Percentiles rank a stretch among this genome's conserved stretches.
Conservation (phyloP, 2,888 invertebrate species). For the Cheilosia pagana region DNA sequence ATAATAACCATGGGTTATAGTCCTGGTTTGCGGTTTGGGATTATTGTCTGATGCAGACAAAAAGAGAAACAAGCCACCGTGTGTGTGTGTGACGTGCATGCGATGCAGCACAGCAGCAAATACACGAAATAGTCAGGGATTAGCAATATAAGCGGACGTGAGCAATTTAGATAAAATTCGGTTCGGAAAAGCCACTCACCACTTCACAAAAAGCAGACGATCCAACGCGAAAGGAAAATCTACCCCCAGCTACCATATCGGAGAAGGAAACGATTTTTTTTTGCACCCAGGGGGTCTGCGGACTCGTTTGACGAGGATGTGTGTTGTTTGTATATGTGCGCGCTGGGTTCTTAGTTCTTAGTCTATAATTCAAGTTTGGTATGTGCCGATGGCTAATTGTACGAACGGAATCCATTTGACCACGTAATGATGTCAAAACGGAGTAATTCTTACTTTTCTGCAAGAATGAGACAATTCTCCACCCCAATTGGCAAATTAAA, state of each 20-base stretch:
- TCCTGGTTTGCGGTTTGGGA: slow-evolving; percentile 60
- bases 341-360: neutral
- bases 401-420: slow-evolving; percentile 69
- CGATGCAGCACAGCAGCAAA: slow-evolving; percentile 60
- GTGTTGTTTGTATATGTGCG: slow-evolving; percentile 4
- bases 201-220: slow-evolving; percentile 59
- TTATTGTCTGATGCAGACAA: slow-evolving; percentile 68
- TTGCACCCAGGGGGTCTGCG: slow-evolving; percentile 66
- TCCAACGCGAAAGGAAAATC: slow-evolving; percentile 17
- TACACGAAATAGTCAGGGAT: slow-evolving; percentile 74
- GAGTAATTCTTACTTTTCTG: slow-evolving; percentile 61
- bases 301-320: slow-evolving; percentile 42
- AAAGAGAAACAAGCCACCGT: slow-evolving; percentile 42
- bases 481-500: slow-evolving; percentile 15
- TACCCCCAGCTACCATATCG: neutral
- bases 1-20: slow-evolving; percentile 60
- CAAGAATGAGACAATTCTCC: slow-evolving; percentile 19
- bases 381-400: slow-evolving; percentile 73
- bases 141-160: slow-evolving; percentile 75
- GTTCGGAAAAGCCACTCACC: slow-evolving; percentile 74
- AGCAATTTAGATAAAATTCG: slow-evolving; percentile 76
- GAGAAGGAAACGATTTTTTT: slow-evolving; percentile 68
- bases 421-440: slow-evolving; percentile 63
- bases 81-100: slow-evolving; percentile 53
- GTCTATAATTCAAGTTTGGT: slow-evolving; percentile 74